Evolutionary conservation across 1,140 invertebrate species (phyloP).

Genomic region (Andricus grossulariae): DNA sequence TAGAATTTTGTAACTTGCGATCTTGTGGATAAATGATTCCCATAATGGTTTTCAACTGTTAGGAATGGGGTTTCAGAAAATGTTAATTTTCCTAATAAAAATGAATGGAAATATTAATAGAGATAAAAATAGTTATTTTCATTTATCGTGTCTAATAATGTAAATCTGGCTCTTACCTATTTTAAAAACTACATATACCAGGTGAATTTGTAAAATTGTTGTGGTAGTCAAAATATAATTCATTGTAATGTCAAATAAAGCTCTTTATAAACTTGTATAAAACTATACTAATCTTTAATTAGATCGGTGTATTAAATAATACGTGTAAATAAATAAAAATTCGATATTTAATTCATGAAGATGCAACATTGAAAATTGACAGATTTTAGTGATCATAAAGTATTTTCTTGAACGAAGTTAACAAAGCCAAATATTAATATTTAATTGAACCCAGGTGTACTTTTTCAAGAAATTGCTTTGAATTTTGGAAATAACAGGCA

Average conservation of each 20-base stretch:
- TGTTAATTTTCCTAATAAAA: too few relatives aligned
- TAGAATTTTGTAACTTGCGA: constrained; percentile 6
- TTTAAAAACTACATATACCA: too few relatives aligned
- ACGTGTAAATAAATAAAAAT: background rate
- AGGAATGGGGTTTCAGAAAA: background rate
- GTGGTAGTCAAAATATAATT: too few relatives aligned
- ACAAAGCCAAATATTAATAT: background rate
- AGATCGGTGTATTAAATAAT: background rate
- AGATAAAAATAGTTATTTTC: too few relatives aligned
- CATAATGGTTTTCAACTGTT: background rate
- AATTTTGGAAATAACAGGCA: too few relatives aligned
- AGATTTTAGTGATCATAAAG: background rate
- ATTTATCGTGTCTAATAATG: too few relatives aligned
- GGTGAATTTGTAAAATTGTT: too few relatives aligned
- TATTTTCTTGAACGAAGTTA: background rate
- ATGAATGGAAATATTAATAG: too few relatives aligned
- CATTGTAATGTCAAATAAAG: background rate
- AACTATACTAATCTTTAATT: background rate
- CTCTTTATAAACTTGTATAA: background rate
- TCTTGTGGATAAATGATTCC: background rate
- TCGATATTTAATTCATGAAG: background rate
- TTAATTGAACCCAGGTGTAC: too few relatives aligned
- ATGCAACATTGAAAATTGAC: background rate
- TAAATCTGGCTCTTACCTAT: too few relatives aligned
- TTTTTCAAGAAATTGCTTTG: too few relatives aligned